phyloP scores from a whole-genome alignment of 1,140 invertebrate genomes.

The Drosophila leontia region DNA sequence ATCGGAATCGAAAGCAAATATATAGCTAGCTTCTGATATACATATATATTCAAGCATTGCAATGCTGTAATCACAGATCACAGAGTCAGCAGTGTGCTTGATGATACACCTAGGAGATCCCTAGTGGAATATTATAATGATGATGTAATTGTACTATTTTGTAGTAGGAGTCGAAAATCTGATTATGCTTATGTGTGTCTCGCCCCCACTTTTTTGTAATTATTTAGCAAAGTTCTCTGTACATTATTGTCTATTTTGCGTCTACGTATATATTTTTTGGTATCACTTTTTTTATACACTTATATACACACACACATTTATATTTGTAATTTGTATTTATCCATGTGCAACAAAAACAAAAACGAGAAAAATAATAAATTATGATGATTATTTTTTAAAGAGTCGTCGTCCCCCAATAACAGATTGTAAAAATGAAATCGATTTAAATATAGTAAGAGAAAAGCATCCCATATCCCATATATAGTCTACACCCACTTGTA shows the following conservation, averaged over 20 bases:
- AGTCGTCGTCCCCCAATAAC: constrained; percentile 16
- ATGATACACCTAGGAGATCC: constrained; percentile 42
- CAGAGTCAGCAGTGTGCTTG: constrained; percentile 68
- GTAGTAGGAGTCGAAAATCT: constrained; percentile 61
- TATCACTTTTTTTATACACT: constrained; percentile 59
- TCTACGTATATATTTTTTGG: constrained; percentile 68
- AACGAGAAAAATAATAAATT: constrained; percentile 62
- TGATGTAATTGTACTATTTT: constrained; percentile 49
- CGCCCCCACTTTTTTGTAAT: constrained; percentile 52
- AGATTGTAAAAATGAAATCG: constrained; percentile 49
- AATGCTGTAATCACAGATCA: constrained; percentile 58
- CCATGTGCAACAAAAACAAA: constrained; percentile 59
- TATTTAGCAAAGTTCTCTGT: constrained; percentile 62
- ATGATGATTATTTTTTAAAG: constrained; percentile 78
- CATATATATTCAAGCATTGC: constrained; percentile 29
- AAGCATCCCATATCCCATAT: constrained; percentile 30
- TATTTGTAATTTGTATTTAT: constrained; percentile 82
- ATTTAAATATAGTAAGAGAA: constrained; percentile 17
- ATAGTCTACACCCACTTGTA: constrained; percentile 64
- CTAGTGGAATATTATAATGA: constrained; percentile 33
- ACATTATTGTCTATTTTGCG: constrained; percentile 68
- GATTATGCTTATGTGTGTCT: constrained; percentile 68
- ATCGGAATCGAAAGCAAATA: constrained; percentile 51
- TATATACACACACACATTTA: constrained; percentile 58
- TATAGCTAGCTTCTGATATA: constrained; percentile 57